Evolutionary conservation across 2,888 invertebrate genomes (phyloP).

Genomic region (Boloria euphrosyne): DNA sequence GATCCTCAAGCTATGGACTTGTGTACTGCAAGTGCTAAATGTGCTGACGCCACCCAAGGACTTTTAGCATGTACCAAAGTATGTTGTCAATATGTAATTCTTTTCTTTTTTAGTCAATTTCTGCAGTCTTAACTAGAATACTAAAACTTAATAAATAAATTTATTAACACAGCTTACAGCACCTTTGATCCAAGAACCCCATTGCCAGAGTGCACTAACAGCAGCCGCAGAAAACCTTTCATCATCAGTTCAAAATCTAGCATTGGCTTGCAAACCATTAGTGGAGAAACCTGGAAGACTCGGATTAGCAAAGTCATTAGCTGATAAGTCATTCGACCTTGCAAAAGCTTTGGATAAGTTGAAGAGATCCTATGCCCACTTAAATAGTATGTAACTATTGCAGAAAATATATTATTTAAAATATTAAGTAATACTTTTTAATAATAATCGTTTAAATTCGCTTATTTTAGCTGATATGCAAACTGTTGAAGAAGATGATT

Average conservation of each 20-base stretch:
- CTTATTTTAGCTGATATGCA: conserved; percentile 5
- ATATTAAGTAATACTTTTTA: background rate
- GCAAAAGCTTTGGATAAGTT: conserved; percentile 59
- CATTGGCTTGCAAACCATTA: conserved; percentile 51
- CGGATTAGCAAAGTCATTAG: conserved; percentile 46
- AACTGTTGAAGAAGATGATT: conserved; percentile 6
- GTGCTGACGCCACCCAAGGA: conserved; percentile 53
- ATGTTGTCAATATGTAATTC: background rate
- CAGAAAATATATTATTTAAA: background rate
- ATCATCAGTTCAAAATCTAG: conserved; percentile 51
- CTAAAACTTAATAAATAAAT: background rate
- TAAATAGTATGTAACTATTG: conserved; percentile 31
- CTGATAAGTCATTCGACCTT: conserved; percentile 49
- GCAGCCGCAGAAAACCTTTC: conserved; percentile 56
- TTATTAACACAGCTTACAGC: conserved; percentile 55
- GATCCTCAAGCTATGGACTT: conserved; percentile 45
- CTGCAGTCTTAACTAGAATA: background rate
- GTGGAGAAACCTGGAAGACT: conserved; percentile 48
- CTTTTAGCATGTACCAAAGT: conserved; percentile 61
- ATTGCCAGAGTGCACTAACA: conserved; percentile 66
- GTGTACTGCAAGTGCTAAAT: conserved; percentile 48
- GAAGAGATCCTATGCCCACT: conserved; percentile 48
- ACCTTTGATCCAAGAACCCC: conserved; percentile 61
- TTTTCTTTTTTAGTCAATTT: no score
- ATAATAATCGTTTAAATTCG: no score